phyloP scores from a whole-genome alignment of 2,797 vertebrate genomes.

The Limnodromus scolopaceus region DNA sequence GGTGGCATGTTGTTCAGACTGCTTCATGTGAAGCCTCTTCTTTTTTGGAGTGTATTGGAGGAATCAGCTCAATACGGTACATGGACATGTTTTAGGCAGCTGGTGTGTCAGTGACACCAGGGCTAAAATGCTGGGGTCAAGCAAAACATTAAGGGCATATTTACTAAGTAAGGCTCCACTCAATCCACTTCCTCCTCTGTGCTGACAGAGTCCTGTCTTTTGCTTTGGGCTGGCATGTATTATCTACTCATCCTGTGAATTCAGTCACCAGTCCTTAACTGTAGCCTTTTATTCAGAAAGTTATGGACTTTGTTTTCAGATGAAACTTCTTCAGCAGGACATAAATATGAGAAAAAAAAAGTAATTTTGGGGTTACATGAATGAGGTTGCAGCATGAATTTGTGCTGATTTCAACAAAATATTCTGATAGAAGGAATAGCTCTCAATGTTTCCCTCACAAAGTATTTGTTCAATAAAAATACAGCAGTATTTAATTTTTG shows the following conservation, averaged over 20 bases:
- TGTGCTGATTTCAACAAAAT: not conserved
- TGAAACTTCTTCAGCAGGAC: not conserved
- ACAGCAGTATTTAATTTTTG: not conserved
- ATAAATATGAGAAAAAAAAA: not conserved
- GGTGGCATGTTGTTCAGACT: not conserved
- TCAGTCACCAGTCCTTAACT: not conserved
- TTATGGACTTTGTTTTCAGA: not conserved
- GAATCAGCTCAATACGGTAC: not conserved
- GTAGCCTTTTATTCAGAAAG: not conserved
- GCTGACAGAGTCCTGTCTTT: not conserved
- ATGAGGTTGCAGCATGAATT: not conserved
- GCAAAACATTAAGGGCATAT: not conserved
- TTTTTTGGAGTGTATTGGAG: not conserved
- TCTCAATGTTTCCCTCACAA: not conserved
- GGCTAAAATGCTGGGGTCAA: not conserved
- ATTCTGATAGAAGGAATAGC: not conserved
- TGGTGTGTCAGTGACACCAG: not conserved
- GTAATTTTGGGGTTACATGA: not conserved
- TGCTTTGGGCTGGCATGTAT: not conserved
- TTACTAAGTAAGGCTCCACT: not conserved
- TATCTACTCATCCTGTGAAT: not conserved
- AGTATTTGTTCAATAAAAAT: not conserved
- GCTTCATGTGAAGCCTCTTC: not conserved
- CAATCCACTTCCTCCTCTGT: not conserved
- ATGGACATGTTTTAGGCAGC: not conserved